A percentile compares a stretch with the other conserved stretches of the same genome.
Evolutionary conservation across 2,113 vertebrate genomes (phyloP).

Genomic region (Athene cunicularia): DNA sequence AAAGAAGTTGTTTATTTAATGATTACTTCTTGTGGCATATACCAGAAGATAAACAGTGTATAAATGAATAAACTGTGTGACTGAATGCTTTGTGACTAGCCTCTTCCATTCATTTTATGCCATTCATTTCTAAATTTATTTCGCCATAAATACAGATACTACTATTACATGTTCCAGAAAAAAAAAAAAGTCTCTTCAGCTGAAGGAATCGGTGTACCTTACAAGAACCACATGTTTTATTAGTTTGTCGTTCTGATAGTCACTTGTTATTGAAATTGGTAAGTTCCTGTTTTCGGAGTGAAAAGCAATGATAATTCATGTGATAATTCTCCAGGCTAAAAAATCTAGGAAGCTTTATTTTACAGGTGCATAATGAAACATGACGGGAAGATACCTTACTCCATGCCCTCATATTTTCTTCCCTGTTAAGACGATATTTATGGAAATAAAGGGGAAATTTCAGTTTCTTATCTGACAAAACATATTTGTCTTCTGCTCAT

Average conservation of each 20-base stretch:
- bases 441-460: neutral
- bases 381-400: neutral
- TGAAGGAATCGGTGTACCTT: neutral
- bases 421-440: neutral
- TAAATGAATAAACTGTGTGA: neutral
- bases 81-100: neutral
- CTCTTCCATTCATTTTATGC: slow-evolving; percentile 5
- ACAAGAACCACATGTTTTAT: neutral
- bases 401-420: neutral
- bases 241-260: neutral
- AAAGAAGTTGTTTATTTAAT: slow-evolving; percentile 49
- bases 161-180: neutral
- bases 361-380: neutral
- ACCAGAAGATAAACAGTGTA: slow-evolving; percentile 6
- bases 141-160: neutral
- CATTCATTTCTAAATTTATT: slow-evolving; percentile 17
- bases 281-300: neutral
- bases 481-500: neutral
- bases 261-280: neutral
- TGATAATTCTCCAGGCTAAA: neutral
- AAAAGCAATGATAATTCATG: neutral
- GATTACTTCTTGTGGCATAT: neutral
- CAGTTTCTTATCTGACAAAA: neutral
- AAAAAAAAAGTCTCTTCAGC: neutral
- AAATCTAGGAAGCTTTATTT: neutral